Evolutionary conservation across 2,888 invertebrate genomes (phyloP).

Genomic region (Oeneis ivallda): DNA sequence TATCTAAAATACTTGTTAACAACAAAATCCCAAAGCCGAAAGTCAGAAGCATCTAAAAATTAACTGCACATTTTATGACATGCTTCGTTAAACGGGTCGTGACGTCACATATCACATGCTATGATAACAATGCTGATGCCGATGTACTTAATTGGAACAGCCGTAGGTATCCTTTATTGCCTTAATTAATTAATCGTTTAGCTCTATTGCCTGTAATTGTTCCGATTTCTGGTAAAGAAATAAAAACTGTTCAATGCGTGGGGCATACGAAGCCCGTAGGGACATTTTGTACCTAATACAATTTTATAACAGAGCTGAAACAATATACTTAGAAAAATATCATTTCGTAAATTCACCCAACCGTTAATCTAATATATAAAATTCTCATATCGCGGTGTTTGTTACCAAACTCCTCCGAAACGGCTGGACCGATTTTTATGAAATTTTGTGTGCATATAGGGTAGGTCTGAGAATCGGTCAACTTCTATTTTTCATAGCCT

Average conservation of each 20-base stretch:
- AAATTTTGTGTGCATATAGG: too few relatives aligned
- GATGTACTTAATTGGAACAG: constrained; percentile 39
- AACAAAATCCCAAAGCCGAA: background rate
- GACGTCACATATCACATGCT: constrained; percentile 35
- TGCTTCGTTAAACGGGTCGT: constrained; percentile 23
- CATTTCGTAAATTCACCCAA: too few relatives aligned
- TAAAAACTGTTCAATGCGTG: background rate
- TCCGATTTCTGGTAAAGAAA: constrained; percentile 28
- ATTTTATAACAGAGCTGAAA: background rate
- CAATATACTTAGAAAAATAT: background rate
- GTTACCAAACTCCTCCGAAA: too few relatives aligned
- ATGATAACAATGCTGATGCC: constrained; percentile 30
- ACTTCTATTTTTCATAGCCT: too few relatives aligned
- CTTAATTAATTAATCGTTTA: constrained; percentile 43
- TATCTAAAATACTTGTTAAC: background rate
- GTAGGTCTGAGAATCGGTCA: too few relatives aligned
- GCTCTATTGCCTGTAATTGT: constrained; percentile 34
- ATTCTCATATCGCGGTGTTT: too few relatives aligned
- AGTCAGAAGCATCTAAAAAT: constrained; percentile 11
- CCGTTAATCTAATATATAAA: too few relatives aligned
- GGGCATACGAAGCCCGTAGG: background rate
- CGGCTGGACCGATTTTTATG: too few relatives aligned
- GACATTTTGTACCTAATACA: background rate
- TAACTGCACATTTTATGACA: constrained; percentile 14
- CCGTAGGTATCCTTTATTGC: constrained; percentile 40